Evolutionary conservation across 1,140 invertebrate species (phyloP).

Genomic region (Physella acuta): DNA sequence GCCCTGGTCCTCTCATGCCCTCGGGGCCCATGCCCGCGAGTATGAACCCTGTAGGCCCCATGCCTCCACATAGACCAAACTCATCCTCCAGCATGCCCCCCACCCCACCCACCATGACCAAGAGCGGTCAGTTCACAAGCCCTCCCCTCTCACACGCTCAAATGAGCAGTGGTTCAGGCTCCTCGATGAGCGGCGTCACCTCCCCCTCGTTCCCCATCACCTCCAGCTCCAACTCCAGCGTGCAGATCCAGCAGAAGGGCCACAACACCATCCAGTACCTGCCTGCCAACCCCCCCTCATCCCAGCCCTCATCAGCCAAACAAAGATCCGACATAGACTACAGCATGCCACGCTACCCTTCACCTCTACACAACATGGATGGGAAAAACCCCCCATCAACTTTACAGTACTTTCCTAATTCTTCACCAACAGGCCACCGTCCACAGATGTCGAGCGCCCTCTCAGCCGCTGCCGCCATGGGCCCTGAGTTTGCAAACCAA

Average conservation of each 20-base stretch:
- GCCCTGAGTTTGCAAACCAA: conserved; percentile 42
- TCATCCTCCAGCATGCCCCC: conserved; percentile 21
- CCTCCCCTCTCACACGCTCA: conserved; percentile 32
- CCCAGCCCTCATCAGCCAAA: conserved; percentile 52
- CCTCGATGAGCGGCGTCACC: conserved; percentile 5
- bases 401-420: conserved; percentile 41
- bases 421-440: conserved; percentile 33
- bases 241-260: conserved; percentile 86
- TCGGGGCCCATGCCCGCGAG: not conserved
- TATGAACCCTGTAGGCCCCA: conserved; percentile 6
- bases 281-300: conserved; percentile 68
- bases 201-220: conserved; percentile 40
- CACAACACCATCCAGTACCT: conserved; percentile 98
- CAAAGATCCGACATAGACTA: conserved; percentile 87
- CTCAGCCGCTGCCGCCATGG: conserved; percentile 51
- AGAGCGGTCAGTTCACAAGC: conserved; percentile 27
- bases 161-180: conserved; percentile 19
- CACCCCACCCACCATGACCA: conserved; percentile 29
- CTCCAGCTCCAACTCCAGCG: conserved; percentile 58
- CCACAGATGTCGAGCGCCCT: conserved; percentile 29
- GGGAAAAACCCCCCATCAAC: conserved; percentile 69
- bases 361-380: conserved; percentile 64
- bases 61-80: conserved; percentile 11
- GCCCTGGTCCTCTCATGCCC: not conserved
- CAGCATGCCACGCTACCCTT: conserved; percentile 83